phyloP scores from a whole-genome alignment of 2,113 vertebrate genomes.

The Salvelinus fontinalis region DNA sequence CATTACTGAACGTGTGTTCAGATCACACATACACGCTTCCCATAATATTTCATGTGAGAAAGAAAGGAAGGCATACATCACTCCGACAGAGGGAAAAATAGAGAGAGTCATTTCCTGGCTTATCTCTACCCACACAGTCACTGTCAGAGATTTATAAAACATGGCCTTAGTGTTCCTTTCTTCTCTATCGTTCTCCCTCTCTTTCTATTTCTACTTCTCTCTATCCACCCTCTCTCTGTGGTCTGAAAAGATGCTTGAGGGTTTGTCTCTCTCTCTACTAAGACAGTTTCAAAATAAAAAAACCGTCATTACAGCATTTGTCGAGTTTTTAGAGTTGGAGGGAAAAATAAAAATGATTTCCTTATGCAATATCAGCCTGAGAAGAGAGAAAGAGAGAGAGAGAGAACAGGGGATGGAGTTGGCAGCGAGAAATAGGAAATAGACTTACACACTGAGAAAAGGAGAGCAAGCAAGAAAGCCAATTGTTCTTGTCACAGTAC shows the following conservation, averaged over 20 bases:
- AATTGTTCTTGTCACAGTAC: no score
- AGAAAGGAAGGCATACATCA: constrained; percentile 69
- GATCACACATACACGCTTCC: constrained; percentile 52
- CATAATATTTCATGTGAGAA: constrained; percentile 63
- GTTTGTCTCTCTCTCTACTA: neutral
- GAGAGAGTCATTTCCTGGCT: constrained; percentile 69
- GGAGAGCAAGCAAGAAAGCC: neutral
- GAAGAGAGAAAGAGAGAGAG: no score
- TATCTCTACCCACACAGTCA: constrained; percentile 65
- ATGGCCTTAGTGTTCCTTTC: constrained; percentile 57
- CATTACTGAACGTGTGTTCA: constrained; percentile 52
- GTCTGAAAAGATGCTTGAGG: no score
- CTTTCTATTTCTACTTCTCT: neutral
- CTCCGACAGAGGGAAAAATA: constrained; percentile 66
- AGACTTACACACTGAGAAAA: neutral
- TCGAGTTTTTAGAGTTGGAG: no score
- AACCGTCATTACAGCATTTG: no score
- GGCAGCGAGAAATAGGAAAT: neutral
- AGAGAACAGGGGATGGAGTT: neutral
- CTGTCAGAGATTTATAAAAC: constrained; percentile 71
- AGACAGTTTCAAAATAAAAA: neutral
- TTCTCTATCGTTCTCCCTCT: constrained; percentile 24
- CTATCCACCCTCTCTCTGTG: neutral
- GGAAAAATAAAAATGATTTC: no score
- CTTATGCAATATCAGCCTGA: no score